A percentile compares a stretch with the other conserved stretches of the same genome.
These are phyloP conservation scores for Aleiodes leptofemur DNA, from an alignment of 2,888 invertebrate genomes.

Conservation along the genomic window DNA sequence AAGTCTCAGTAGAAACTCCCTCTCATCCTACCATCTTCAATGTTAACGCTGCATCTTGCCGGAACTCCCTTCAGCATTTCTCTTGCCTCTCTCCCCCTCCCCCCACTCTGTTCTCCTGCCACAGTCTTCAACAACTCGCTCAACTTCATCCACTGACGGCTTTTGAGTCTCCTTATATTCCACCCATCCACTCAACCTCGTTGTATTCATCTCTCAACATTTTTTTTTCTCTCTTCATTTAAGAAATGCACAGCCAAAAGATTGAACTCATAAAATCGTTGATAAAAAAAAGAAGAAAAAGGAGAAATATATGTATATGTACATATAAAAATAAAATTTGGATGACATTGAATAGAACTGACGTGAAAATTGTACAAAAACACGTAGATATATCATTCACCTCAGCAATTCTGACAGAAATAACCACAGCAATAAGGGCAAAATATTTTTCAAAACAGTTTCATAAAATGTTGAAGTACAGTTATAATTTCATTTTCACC, in stretches of 20 bases:
- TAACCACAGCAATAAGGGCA: too few species aligned
- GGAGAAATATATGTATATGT: too few species aligned
- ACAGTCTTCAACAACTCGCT: constrained; percentile 52
- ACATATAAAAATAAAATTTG: too few species aligned
- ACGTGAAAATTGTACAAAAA: too few species aligned
- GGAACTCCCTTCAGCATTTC: constrained; percentile 63
- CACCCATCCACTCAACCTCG: constrained; percentile 46
- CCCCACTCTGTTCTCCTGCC: constrained; percentile 48
- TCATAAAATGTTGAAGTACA: constrained; percentile 2
- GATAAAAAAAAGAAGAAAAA: too few species aligned
- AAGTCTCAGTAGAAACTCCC: constrained; percentile 70
- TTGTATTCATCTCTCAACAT: constrained; percentile 43
- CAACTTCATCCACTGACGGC: constrained; percentile 36
- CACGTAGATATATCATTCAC: too few species aligned
- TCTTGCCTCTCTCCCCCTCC: constrained; percentile 37
- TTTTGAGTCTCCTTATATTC: constrained; percentile 38
- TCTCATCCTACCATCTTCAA: constrained; percentile 45
- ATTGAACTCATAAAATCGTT: too few species aligned
- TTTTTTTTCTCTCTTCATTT: constrained; percentile 44
- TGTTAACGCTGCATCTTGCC: constrained; percentile 61
- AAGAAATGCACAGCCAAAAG: too few species aligned
- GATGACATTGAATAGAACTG: too few species aligned
- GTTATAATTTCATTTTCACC: constrained; percentile 17
- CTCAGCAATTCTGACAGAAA: too few species aligned
- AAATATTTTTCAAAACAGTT: too few species aligned